Evolutionary conservation across 1,140 invertebrate species (phyloP).

Genomic region (Drosophila saltans): DNA sequence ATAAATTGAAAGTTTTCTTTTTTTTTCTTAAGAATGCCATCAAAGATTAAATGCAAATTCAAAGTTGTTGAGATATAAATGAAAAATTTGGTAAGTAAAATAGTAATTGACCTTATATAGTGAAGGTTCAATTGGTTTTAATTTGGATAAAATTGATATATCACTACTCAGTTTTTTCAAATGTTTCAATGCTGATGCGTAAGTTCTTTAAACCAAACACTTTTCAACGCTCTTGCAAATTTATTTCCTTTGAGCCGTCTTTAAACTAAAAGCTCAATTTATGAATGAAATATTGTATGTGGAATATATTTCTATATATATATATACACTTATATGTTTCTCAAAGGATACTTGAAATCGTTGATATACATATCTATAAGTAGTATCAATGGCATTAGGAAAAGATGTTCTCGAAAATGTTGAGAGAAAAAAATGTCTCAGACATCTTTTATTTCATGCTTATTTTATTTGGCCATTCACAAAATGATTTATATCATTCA

Average conservation of each 20-base stretch:
- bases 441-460: constrained; percentile 27
- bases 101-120: too few relatives aligned
- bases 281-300: neutral
- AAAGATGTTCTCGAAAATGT: constrained; percentile 19
- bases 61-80: too few relatives aligned
- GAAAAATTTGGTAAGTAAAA: too few relatives aligned
- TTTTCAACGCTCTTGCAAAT: neutral
- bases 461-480: constrained; percentile 34
- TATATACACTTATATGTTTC: neutral
- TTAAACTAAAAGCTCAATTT: neutral
- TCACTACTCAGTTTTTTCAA: too few relatives aligned
- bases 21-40: too few relatives aligned
- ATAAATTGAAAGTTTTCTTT: constrained; percentile 5
- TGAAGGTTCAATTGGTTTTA: too few relatives aligned
- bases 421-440: constrained; percentile 26
- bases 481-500: constrained; percentile 54
- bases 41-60: too few relatives aligned
- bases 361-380: neutral
- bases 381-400: constrained; percentile 3
- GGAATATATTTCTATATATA: neutral
- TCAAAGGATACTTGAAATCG: neutral
- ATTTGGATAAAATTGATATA: too few relatives aligned
- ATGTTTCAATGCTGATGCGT: too few relatives aligned
- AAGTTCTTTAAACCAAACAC: neutral
- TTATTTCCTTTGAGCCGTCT: neutral